Conservation (phyloP, 1,140 invertebrate genomes). For the Drosophila arizonae region DNA sequence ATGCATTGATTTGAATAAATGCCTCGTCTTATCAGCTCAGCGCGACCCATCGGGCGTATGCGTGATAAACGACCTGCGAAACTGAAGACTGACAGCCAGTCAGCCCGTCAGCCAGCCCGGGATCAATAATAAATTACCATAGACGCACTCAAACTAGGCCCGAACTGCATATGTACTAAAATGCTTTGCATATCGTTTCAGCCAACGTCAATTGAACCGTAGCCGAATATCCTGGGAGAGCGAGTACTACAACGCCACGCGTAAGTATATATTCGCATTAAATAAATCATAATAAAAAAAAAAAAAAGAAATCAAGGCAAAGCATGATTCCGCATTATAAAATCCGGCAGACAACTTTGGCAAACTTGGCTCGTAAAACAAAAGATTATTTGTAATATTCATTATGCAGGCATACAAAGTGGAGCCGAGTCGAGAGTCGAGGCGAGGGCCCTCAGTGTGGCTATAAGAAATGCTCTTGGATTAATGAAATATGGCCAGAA, state of each 20-base stretch:
- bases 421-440: background rate
- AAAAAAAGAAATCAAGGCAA: too few species aligned
- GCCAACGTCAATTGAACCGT: too few species aligned
- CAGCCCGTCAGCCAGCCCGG: background rate
- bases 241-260: background rate
- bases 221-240: background rate
- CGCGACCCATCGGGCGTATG: constrained; percentile 31
- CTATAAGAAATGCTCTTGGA: constrained; percentile 3
- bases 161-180: background rate
- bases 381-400: constrained; percentile 31
- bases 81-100: background rate
- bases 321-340: background rate
- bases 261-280: background rate
- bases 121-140: constrained; percentile 3
- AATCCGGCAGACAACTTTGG: background rate
- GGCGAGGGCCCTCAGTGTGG: background rate
- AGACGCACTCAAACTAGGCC: background rate
- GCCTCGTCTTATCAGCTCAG: constrained; percentile 35
- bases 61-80: constrained; percentile 27
- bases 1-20: constrained; percentile 36
- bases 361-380: constrained; percentile 25
- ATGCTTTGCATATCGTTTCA: background rate
- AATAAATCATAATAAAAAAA: background rate
- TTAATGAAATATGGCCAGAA: constrained; percentile 28
- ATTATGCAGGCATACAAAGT: constrained; percentile 11